A percentile compares a stretch with the other conserved stretches of the same genome.
phyloP scores from a whole-genome alignment of 2,113 vertebrate species.

The Phrynocephalus versicolor region DNA sequence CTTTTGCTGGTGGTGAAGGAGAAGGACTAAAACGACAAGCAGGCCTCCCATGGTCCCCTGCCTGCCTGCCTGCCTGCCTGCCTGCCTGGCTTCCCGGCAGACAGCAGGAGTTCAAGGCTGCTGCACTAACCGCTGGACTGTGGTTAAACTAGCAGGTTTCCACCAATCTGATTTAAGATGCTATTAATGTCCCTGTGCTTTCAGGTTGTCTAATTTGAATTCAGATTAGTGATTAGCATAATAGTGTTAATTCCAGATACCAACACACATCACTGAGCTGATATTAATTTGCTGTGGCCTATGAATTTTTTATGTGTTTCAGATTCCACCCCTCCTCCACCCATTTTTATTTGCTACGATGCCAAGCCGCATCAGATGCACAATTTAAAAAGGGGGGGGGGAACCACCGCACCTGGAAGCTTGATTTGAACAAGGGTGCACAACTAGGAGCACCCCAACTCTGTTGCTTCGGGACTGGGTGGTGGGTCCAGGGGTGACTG shows the following conservation, averaged over 20 bases:
- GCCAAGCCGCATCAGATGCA: not conserved
- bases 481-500: no score
- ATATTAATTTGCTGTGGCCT: not conserved
- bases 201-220: not conserved
- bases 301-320: not conserved
- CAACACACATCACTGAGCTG: not conserved
- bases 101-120: not conserved
- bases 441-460: no score
- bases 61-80: no score
- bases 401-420: no score
- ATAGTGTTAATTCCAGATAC: conserved; percentile 8
- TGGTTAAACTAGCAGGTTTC: not conserved
- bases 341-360: not conserved
- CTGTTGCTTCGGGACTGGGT: no score
- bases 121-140: not conserved
- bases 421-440: no score
- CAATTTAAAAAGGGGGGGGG: no score
- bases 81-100: no score
- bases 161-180: not conserved
- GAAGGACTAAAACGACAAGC: no score
- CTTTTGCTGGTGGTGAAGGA: no score
- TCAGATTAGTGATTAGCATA: conserved; percentile 16
- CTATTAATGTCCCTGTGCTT: not conserved
- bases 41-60: no score
- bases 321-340: not conserved